Evolutionary conservation across 1,140 invertebrate species (phyloP), one percentile per base, ranked within the genome.

Genomic region (Phenacoccus solenopsis): DNA sequence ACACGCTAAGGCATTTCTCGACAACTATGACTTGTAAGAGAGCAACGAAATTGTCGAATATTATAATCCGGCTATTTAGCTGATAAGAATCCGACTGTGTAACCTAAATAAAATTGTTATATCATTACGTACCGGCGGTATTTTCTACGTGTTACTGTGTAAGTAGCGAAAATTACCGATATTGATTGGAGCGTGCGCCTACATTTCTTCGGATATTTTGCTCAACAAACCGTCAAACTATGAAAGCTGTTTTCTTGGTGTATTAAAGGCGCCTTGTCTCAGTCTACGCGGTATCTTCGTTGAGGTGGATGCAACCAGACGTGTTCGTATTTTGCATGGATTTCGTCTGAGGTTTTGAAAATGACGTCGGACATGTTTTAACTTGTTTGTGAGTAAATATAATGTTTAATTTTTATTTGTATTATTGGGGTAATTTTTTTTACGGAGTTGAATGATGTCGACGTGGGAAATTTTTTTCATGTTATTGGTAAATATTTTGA

Each of bases 101-200:
- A 49, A 49, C 38, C 38, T 49, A 49, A 49, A 49, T 49, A 49
- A 49, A 49, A 49, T 49, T 49, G 20, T 49, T 49, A 49, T 49
- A 49, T 49, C 38, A 49, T 49, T 49, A 49, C 38, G 38, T 10
- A 16, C 16, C 12, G 38, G 12, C 38, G 38, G 12, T 49, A n/a
- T 49, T 49, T 49, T 49, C 38, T 49, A 49, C 38, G 38, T 49
- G 38, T 49, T 49, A 49, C 38, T 49, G 38, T 49, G 38, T 49
- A 49, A 49, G 21, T 25, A 64, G 25, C 59, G 25, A 64, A 64
- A 64, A 64, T 64, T 64, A 64, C 59, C 59, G 59, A 64, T 64
- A 64, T 64, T 64, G 59, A 64, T 64, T 64, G 59, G 59, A 64
- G 59, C 59, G 59, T 64, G 59, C 59, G 59, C 59, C 59, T 64